phyloP scores from a whole-genome alignment of 2,888 invertebrate species.

The Monochamus alternatus region DNA sequence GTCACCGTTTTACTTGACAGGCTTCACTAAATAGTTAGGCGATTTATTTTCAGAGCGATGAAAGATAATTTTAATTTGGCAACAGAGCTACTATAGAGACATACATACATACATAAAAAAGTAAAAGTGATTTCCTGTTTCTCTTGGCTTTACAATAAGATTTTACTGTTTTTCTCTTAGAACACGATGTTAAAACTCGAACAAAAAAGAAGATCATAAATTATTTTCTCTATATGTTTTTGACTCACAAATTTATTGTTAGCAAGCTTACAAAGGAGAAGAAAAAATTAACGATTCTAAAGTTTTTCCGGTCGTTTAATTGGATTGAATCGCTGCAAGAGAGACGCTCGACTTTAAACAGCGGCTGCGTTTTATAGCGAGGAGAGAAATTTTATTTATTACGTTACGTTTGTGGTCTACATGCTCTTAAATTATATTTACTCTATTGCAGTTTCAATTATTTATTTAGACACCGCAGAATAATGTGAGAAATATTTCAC shows the following conservation, averaged over 20 bases:
- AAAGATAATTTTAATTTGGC: constrained; percentile 67
- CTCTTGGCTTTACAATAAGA: constrained; percentile 43
- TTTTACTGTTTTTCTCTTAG: constrained; percentile 33
- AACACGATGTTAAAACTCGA: constrained; percentile 34
- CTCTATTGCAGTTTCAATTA: constrained; percentile 53
- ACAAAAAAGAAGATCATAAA: constrained; percentile 57
- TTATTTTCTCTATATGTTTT: constrained; percentile 66
- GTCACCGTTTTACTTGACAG: constrained; percentile 64
- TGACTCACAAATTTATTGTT: constrained; percentile 69
- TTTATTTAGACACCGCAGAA: constrained; percentile 31
- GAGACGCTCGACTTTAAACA: constrained; percentile 60
- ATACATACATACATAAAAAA: constrained; percentile 50
- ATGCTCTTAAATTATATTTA: constrained; percentile 55
- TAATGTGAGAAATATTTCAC: not conserved
- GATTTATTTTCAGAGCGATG: constrained; percentile 63
- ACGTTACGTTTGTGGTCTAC: constrained; percentile 53
- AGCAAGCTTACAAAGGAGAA: constrained; percentile 60
- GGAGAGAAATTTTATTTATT: constrained; percentile 60
- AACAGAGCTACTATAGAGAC: constrained; percentile 54
- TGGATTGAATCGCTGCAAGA: constrained; percentile 69
- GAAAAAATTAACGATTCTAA: constrained; percentile 69
- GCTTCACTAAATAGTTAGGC: constrained; percentile 63
- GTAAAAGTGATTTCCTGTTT: constrained; percentile 55
- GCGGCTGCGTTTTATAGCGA: constrained; percentile 69
- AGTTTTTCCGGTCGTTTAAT: constrained; percentile 71